Conservation (phyloP, 2,888 invertebrate genomes). For the Pandemis corylana region DNA sequence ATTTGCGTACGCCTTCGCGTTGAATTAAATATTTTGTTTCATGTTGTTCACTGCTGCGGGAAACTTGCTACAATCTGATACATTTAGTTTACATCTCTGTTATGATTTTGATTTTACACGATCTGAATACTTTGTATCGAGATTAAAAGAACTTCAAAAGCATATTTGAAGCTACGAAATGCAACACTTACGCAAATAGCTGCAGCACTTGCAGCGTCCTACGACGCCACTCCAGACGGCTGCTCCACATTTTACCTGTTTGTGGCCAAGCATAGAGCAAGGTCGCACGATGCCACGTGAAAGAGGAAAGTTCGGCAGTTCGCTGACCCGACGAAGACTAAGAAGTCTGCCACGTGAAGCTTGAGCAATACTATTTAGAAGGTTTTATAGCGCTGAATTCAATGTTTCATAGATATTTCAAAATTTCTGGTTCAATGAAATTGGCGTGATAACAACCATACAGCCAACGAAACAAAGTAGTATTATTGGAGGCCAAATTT, state of each 20-base stretch:
- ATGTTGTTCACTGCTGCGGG: background rate
- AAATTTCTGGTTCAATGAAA: background rate
- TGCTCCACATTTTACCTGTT: background rate
- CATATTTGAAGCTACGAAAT: too few species aligned
- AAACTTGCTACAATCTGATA: background rate
- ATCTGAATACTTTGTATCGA: too few species aligned
- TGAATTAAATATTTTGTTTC: conserved; percentile 22
- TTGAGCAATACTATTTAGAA: background rate
- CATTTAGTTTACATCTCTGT: background rate
- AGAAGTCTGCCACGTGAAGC: background rate
- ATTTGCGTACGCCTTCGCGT: conserved; percentile 19
- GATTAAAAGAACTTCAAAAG: background rate
- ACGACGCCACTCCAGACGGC: background rate
- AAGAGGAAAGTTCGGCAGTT: background rate
- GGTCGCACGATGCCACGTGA: background rate
- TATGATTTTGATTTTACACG: background rate
- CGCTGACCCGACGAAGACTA: background rate
- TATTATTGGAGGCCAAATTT: background rate
- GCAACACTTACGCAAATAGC: background rate
- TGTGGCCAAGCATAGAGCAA: background rate
- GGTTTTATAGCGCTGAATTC: background rate
- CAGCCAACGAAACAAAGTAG: background rate
- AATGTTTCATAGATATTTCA: background rate
- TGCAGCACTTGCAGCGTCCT: background rate
- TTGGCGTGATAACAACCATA: background rate